Conservation (phyloP, 2,797 vertebrate species). For the Aeoliscus strigatus region DNA sequence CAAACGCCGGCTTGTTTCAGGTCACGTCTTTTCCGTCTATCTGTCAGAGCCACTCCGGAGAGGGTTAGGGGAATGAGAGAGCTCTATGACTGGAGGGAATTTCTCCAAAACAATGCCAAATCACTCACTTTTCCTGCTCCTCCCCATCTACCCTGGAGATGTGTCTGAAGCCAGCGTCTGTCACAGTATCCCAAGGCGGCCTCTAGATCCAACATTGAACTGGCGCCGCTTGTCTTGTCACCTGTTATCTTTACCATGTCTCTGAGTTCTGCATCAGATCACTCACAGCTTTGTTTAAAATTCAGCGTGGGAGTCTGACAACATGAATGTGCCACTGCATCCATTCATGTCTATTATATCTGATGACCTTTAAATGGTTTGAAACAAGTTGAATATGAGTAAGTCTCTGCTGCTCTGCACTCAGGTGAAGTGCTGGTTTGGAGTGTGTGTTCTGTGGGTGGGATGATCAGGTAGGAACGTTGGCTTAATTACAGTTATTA, state of each 20-base stretch:
- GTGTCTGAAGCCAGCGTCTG: constrained; percentile 64
- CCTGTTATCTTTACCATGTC: constrained; percentile 66
- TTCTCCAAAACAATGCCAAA: constrained; percentile 65
- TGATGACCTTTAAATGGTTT: constrained; percentile 37
- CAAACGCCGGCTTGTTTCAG: constrained; percentile 74
- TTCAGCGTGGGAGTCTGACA: constrained; percentile 38
- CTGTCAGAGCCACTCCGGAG: constrained; percentile 66
- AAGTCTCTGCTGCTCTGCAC: constrained; percentile 15
- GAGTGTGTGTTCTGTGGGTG: constrained; percentile 1
- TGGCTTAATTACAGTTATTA: no score
- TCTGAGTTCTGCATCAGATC: constrained; percentile 49
- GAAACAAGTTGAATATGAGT: constrained; percentile 33
- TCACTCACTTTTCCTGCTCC: constrained; percentile 56
- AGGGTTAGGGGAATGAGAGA: constrained; percentile 55
- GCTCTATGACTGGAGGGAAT: constrained; percentile 59
- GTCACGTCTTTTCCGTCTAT: constrained; percentile 70
- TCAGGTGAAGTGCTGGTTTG: constrained; percentile 25
- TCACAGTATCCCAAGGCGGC: constrained; percentile 65
- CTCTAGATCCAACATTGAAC: constrained; percentile 55
- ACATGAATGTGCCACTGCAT: constrained; percentile 37
- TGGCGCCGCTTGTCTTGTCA: constrained; percentile 65
- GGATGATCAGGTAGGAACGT: no score
- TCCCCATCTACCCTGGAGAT: constrained; percentile 45
- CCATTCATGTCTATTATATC: constrained; percentile 41
- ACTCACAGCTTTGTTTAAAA: constrained; percentile 54